Conservation (phyloP, 2,888 invertebrate genomes). For the Heteromyza rotundicornis region DNA sequence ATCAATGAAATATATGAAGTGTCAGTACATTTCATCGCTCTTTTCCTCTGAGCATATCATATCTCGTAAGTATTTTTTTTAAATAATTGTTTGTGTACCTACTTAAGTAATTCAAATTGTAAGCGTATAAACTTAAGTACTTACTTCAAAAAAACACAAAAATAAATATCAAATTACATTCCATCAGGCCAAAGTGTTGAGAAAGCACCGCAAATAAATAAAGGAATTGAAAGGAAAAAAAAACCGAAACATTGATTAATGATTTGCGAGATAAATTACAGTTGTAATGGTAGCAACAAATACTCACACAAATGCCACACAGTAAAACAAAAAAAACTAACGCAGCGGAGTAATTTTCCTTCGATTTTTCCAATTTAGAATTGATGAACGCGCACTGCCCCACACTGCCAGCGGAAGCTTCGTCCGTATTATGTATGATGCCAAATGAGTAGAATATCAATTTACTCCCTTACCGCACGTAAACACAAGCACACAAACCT, state of each 20-base stretch:
- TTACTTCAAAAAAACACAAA: no score
- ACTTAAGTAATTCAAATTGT: no score
- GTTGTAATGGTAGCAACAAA: constrained; percentile 42
- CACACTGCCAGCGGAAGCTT: neutral
- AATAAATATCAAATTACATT: no score
- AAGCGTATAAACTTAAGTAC: no score
- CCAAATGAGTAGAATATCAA: constrained; percentile 3
- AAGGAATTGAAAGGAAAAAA: constrained; percentile 15
- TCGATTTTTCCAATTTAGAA: constrained; percentile 52
- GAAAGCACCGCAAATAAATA: no score
- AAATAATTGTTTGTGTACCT: no score
- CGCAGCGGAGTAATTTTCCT: constrained; percentile 35
- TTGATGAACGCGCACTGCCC: constrained; percentile 42
- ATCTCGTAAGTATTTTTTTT: no score
- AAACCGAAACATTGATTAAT: constrained; percentile 40
- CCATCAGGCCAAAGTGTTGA: no score
- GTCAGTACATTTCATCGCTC: no score
- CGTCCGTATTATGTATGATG: neutral
- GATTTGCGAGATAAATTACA: constrained; percentile 51
- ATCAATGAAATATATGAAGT: no score
- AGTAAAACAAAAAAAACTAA: constrained; percentile 9
- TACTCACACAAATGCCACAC: constrained; percentile 12
- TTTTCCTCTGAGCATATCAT: no score
- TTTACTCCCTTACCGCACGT: constrained; percentile 1
- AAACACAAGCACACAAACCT: neutral